Evolutionary conservation across 1,140 invertebrate genomes (phyloP).

Genomic region (Drosophila novamexicana): DNA sequence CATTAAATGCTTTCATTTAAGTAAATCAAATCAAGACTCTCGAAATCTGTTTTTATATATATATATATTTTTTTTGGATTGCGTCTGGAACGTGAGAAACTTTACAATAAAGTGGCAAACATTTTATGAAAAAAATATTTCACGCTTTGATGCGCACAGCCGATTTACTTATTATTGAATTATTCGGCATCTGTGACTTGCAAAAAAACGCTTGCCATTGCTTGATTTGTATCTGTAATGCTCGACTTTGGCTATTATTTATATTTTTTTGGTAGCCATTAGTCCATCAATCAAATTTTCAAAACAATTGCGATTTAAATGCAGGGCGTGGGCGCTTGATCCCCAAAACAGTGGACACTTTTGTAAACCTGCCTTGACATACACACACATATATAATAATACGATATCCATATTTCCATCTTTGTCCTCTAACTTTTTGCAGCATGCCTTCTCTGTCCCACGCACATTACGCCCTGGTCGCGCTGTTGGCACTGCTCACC

Average conservation of each 20-base stretch:
- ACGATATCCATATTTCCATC: neutral
- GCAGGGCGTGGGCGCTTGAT: constrained; percentile 51
- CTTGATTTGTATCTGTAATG: constrained; percentile 42
- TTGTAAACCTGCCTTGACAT: constrained; percentile 52
- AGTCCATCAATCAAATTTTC: constrained; percentile 59
- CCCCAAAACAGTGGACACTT: constrained; percentile 43
- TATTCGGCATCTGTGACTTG: constrained; percentile 78
- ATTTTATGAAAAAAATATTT: constrained; percentile 52
- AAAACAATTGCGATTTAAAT: constrained; percentile 56
- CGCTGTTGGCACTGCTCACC: constrained; percentile 24
- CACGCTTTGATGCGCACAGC: constrained; percentile 75
- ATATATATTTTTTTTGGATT: constrained; percentile 15
- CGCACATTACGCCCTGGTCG: constrained; percentile 16
- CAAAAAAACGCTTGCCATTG: constrained; percentile 49
- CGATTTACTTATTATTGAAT: constrained; percentile 82
- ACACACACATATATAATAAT: neutral
- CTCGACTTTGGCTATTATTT: constrained; percentile 31
- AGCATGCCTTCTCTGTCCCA: constrained; percentile 46
- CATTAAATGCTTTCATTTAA: constrained; percentile 82
- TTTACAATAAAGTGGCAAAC: constrained; percentile 64
- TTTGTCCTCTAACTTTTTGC: neutral
- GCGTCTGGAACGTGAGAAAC: constrained; percentile 73
- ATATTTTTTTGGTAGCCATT: constrained; percentile 30
- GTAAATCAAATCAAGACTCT: constrained; percentile 73
- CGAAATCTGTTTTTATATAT: constrained; percentile 30